Conservation (phyloP, 92 coral and sea anemone species). For the Palythoa heliodiscus region DNA sequence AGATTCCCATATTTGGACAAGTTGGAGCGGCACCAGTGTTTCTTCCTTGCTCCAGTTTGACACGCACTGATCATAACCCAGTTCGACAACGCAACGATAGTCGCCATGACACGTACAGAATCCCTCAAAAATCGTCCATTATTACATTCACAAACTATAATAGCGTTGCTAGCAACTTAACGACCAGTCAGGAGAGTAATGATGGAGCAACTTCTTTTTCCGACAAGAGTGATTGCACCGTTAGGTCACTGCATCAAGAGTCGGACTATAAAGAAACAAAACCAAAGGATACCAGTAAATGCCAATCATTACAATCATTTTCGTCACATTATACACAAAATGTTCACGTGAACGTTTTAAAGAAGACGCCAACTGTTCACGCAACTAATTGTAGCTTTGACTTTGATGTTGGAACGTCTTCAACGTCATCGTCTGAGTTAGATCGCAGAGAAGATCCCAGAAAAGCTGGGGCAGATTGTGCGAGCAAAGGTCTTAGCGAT, state of each 20-base stretch:
- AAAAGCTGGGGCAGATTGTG: background rate
- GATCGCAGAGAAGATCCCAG: background rate
- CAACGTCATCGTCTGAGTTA: background rate
- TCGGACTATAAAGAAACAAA: background rate
- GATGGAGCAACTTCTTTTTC: background rate
- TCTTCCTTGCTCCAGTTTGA: background rate
- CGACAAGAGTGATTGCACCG: background rate
- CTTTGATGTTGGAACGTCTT: background rate
- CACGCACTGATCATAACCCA: background rate
- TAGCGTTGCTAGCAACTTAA: background rate
- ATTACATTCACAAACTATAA: background rate
- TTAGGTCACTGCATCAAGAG: background rate
- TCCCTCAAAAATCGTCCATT: background rate
- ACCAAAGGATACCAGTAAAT: background rate
- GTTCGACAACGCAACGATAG: background rate
- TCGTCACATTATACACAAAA: background rate
- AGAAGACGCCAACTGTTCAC: background rate
- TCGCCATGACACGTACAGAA: conserved; percentile 40
- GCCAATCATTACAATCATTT: background rate
- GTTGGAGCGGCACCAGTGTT: background rate
- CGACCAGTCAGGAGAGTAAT: background rate
- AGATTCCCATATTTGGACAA: conserved; percentile 19
- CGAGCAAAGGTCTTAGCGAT: background rate
- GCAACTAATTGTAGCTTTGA: background rate
- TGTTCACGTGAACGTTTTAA: background rate